These are phyloP conservation scores for Callyntrura sp. DNA, from an alignment of 2,888 invertebrate genomes.

Conservation along the genomic window DNA sequence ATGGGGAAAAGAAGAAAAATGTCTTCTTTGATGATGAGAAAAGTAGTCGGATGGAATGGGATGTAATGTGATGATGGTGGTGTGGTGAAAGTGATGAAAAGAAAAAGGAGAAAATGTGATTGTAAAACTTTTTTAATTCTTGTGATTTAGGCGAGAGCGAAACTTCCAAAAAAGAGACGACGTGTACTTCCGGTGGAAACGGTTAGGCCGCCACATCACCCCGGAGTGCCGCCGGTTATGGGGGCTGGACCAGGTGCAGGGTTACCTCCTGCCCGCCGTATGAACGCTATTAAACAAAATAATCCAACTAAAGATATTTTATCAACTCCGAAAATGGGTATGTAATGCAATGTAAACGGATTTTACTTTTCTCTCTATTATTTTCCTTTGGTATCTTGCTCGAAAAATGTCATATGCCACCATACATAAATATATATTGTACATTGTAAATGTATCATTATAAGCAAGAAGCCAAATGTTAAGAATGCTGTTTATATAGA, in stretches of 20 bases:
- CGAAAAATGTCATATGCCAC: background rate
- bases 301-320: conserved; percentile 92
- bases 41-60: conserved; percentile 36
- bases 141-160: conserved; percentile 94
- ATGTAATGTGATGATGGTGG: conserved; percentile 33
- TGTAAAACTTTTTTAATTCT: conserved; percentile 78
- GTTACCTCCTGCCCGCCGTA: conserved; percentile 86
- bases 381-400: background rate
- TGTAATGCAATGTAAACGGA: conserved; percentile 84
- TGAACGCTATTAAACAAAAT: conserved; percentile 95
- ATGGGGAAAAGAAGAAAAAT: conserved; percentile 52
- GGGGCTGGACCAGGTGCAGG: conserved; percentile 85
- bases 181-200: conserved; percentile 98
- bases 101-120: conserved; percentile 70
- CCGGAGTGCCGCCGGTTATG: conserved; percentile 85
- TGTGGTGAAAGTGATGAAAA: conserved; percentile 53
- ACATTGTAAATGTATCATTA: background rate
- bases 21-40: conserved; percentile 58
- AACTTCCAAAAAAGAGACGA: conserved; percentile 99
- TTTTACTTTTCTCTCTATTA: background rate
- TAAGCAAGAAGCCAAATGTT: too few relatives aligned
- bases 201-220: conserved; percentile 89
- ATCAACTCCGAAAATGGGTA: conserved; percentile 91
- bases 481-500: conserved; percentile 4
- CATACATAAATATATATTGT: background rate